These are phyloP conservation scores for Synergus japonicus DNA, from an alignment of 2,888 invertebrate genomes.

Conservation along the genomic window DNA sequence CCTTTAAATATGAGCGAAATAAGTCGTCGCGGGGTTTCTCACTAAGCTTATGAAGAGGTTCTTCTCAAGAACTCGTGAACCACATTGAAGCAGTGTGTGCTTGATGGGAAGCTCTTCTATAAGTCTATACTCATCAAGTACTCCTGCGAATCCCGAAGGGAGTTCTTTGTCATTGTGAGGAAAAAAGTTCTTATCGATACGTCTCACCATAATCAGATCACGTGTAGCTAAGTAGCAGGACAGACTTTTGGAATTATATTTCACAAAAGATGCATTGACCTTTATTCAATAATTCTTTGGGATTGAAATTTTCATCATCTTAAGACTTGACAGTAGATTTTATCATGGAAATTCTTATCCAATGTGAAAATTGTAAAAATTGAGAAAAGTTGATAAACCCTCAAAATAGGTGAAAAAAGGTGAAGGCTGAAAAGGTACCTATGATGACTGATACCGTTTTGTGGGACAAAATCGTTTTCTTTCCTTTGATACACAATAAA, in stretches of 20 bases:
- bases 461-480: too few relatives aligned
- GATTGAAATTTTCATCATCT: neutral
- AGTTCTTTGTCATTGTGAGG: conserved; percentile 12
- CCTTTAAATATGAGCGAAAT: conserved; percentile 30
- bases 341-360: too few relatives aligned
- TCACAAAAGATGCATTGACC: neutral
- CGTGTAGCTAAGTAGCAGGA: neutral
- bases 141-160: neutral
- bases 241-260: neutral
- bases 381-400: too few relatives aligned
- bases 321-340: neutral
- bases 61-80: conserved; percentile 21
- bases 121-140: conserved; percentile 17
- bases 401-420: too few relatives aligned
- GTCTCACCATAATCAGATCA: neutral
- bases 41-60: conserved; percentile 19
- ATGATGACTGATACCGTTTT: too few relatives aligned
- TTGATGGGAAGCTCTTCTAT: conserved; percentile 19
- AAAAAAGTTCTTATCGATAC: neutral
- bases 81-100: neutral
- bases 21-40: conserved; percentile 13
- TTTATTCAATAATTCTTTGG: neutral
- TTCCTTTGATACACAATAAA: too few relatives aligned
- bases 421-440: too few relatives aligned
- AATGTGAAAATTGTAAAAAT: too few relatives aligned